These are phyloP conservation scores for Pristionchus maxplancki DNA, from an alignment of 2,888 invertebrate species.

Conservation along the genomic window DNA sequence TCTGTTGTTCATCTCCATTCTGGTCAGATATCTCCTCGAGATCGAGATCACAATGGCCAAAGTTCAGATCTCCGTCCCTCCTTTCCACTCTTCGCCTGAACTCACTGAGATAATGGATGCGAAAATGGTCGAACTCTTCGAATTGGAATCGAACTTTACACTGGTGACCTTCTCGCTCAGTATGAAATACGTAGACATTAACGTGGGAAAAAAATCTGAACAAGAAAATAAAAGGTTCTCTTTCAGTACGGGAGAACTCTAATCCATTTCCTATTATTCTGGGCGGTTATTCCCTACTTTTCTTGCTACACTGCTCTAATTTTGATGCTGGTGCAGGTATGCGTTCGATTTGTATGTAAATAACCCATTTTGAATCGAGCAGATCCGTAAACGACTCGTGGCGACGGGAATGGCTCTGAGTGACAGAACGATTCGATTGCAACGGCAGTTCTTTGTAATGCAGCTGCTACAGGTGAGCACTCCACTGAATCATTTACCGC, in stretches of 20 bases:
- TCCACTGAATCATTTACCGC: not conserved
- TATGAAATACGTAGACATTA: constrained; percentile 4
- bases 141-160: not conserved
- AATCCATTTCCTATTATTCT: not conserved
- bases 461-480: constrained; percentile 3
- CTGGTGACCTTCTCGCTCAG: not conserved
- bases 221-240: not conserved
- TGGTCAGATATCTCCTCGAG: not conserved
- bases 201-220: not conserved
- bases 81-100: constrained; percentile 1
- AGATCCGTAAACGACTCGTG: not conserved
- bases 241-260: not conserved
- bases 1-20: not conserved
- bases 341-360: not conserved
- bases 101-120: constrained; percentile 8
- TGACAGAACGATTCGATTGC: not conserved
- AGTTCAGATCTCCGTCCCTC: not conserved
- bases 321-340: not conserved
- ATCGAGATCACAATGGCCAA: not conserved
- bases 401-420: not conserved
- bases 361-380: too few species aligned
- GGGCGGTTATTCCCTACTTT: constrained; percentile 5
- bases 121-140: not conserved
- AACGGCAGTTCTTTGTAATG: constrained; percentile 33
- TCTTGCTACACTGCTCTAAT: constrained; percentile 15